Evolutionary conservation across 2,113 vertebrate species (phyloP), one percentile per base, ranked within the genome.

Genomic region (Polypterus bichir): DNA sequence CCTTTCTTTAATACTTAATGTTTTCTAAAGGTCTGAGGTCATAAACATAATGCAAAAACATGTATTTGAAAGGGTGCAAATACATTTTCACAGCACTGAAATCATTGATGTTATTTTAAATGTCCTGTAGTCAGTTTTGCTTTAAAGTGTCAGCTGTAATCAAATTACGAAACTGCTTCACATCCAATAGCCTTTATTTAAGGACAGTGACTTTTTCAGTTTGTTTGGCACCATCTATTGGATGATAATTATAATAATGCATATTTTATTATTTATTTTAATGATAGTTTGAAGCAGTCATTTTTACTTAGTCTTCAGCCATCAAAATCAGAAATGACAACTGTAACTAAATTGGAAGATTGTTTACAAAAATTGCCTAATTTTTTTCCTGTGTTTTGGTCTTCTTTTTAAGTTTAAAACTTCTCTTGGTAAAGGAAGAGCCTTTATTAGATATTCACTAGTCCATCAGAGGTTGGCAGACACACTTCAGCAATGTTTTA

Each of bases 391-490:
- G 67, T 72, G 9, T 48, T 67, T 75, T 66, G 65, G 64, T 46
- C 61, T 74, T 61, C 48, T 48, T 56, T 54, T 72, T 61, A 70
- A 98, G 95, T 73, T 98, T 57, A 92, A 92, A 73, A 97, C 94
- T 0, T 95, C 95, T 6, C 81, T 98, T 76, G 95, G 95, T 2
- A 98, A 89, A 75, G 95, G 95, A 68, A 79, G 95, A 60, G 92
- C 95, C 48, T 97, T 98, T 68, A 84, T 98, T 60, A 91, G 95
- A 54, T 97, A 97, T 77, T 97, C 89, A 1, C 72, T 98, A 4
- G 90, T 97, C 63, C 93, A 98, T 73, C 93, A 97, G 79, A 84
- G 95, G 48, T 77, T 98, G 51, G 95, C 93, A 27, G 95, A 98
- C 76, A 97, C 93, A 2, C 76, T 98, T 63, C 95, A 97, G 73